A percentile compares a stretch with the other conserved stretches of the same genome.
Evolutionary conservation across 1,140 invertebrate species (phyloP).

Genomic region (Potamilus streckersoni): DNA sequence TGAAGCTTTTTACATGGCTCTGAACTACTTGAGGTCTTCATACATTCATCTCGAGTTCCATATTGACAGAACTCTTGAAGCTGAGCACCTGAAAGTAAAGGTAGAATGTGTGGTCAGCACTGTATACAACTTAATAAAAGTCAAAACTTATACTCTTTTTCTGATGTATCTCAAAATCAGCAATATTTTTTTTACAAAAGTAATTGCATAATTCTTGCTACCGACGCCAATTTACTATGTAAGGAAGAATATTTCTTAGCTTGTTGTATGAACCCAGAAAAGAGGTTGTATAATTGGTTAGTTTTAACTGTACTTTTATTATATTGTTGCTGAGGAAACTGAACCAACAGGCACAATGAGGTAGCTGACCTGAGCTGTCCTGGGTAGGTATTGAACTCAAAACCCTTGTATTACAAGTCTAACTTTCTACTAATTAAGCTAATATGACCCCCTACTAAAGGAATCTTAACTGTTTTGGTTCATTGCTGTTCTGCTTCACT

Average conservation of each 20-base stretch:
- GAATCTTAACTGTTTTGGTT: too few species aligned
- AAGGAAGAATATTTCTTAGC: neutral
- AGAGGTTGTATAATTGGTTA: too few species aligned
- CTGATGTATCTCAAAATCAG: neutral
- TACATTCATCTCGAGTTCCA: conserved; percentile 91
- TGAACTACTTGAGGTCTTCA: conserved; percentile 70
- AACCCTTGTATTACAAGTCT: too few species aligned
- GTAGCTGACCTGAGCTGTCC: too few species aligned
- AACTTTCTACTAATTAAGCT: too few species aligned
- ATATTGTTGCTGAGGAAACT: too few species aligned
- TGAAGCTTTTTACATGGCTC: conserved; percentile 89
- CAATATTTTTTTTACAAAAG: neutral
- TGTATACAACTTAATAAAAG: neutral
- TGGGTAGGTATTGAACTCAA: too few species aligned
- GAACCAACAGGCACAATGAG: too few species aligned
- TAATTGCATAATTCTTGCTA: neutral
- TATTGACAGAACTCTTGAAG: conserved; percentile 95
- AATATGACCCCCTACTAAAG: too few species aligned
- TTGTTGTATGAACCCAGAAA: too few species aligned
- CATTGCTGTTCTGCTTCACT: too few species aligned
- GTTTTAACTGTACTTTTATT: too few species aligned
- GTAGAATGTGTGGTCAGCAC: neutral
- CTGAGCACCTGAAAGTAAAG: conserved; percentile 76
- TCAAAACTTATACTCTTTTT: neutral
- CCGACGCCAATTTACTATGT: neutral